phyloP scores from a whole-genome alignment of 2,797 vertebrate genomes.

The Chaunax sp. region DNA sequence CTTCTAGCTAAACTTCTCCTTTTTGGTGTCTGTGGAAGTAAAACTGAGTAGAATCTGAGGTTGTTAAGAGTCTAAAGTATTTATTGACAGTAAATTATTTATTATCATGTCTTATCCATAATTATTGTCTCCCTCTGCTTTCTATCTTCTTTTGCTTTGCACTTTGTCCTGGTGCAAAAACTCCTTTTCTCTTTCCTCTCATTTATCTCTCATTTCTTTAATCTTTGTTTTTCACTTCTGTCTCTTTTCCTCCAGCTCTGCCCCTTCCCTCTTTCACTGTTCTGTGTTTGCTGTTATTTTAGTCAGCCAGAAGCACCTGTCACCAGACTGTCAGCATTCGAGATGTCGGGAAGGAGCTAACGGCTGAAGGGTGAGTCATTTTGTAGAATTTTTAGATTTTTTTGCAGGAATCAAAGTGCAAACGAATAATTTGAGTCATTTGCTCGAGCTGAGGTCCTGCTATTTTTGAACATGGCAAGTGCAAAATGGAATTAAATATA shows the following conservation, averaged over 20 bases:
- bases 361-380: constrained; percentile 3
- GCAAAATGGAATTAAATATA: constrained; percentile 39
- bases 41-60: neutral
- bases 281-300: constrained; percentile 54
- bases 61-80: constrained; percentile 1
- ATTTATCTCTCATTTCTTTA: constrained; percentile 16
- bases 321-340: constrained; percentile 43
- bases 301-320: constrained; percentile 46
- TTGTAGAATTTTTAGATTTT: constrained; percentile 16
- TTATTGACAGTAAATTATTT: constrained; percentile 18
- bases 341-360: constrained; percentile 27
- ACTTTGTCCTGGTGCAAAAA: constrained; percentile 16
- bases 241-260: constrained; percentile 33
- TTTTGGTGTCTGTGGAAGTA: too few relatives aligned
- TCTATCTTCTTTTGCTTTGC: constrained; percentile 6
- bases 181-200: constrained; percentile 5
- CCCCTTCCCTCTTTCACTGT: constrained; percentile 13
- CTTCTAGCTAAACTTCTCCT: constrained; percentile 3
- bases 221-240: constrained; percentile 19
- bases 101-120: constrained; percentile 3
- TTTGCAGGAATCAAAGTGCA: constrained; percentile 11
- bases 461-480: neutral
- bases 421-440: constrained; percentile 2
- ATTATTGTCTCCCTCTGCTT: constrained; percentile 1
- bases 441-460: constrained; percentile 12